A percentile compares a stretch with the other conserved stretches of the same genome.
Conservation (phyloP, 1,140 invertebrate genomes). For the Pseudomyrmex flavicornis region DNA sequence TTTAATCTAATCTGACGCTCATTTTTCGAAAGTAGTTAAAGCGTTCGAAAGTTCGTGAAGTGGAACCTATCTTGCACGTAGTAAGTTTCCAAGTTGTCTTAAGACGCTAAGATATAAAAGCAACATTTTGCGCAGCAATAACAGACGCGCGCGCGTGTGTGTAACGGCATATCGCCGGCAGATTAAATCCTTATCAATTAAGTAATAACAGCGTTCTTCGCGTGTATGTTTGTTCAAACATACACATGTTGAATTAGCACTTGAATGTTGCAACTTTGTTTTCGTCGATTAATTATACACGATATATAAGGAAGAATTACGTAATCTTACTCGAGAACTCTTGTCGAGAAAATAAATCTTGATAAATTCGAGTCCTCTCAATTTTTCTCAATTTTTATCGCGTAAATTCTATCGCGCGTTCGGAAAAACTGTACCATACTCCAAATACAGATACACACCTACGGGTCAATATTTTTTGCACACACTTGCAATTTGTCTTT, state of each 20-base stretch:
- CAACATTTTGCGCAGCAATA: constrained; percentile 26
- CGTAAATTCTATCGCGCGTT: neutral
- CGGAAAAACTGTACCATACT: neutral
- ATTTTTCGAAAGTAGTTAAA: neutral
- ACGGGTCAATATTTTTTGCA: neutral
- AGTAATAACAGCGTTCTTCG: constrained; percentile 22
- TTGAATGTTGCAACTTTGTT: neutral
- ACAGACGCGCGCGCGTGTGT: neutral
- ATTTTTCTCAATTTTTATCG: neutral
- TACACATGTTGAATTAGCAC: neutral
- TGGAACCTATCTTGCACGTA: neutral
- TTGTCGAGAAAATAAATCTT: neutral
- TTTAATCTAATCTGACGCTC: constrained; percentile 14
- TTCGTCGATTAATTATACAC: neutral
- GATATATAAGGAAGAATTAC: neutral
- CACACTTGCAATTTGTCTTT: neutral
- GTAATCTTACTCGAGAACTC: neutral
- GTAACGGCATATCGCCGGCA: constrained; percentile 2
- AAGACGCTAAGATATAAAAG: neutral
- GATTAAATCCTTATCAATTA: constrained; percentile 43
- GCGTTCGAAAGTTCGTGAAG: neutral
- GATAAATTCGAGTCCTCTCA: neutral
- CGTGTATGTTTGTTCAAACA: neutral
- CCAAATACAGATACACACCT: neutral
- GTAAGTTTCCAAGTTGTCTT: constrained; percentile 14